A percentile compares a stretch with the other conserved stretches of the same genome.
Evolutionary conservation across 92 coral and sea anemone genomes (phyloP).

Genomic region (Blastomussa wellsi): DNA sequence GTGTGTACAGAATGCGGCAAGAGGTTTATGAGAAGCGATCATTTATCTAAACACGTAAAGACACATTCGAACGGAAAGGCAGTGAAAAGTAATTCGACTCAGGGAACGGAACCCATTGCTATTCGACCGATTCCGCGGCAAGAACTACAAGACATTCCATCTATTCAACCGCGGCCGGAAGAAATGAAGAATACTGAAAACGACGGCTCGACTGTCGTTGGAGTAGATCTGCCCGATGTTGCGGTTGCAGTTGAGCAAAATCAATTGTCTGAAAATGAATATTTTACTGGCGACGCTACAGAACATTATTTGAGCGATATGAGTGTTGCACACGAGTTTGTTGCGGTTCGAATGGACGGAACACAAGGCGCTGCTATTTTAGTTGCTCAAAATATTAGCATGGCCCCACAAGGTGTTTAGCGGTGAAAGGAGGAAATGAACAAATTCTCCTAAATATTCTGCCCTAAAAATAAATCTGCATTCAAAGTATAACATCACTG

Average conservation of each 20-base stretch:
- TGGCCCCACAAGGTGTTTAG: slow-evolving; percentile 26
- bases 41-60: slow-evolving; percentile 95
- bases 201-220: slow-evolving; percentile 77
- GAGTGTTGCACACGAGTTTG: slow-evolving; percentile 40
- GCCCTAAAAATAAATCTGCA: not conserved
- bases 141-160: slow-evolving; percentile 12
- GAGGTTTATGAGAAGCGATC: slow-evolving; percentile 97
- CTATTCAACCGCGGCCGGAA: not conserved
- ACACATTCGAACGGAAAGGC: slow-evolving; percentile 87
- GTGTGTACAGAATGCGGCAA: slow-evolving; percentile 93
- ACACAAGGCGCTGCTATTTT: slow-evolving; percentile 42
- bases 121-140: slow-evolving; percentile 64
- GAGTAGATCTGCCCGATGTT: slow-evolving; percentile 65
- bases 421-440: not conserved
- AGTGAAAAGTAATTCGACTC: slow-evolving; percentile 34
- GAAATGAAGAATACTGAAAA: slow-evolving; percentile 15
- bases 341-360: slow-evolving; percentile 48
- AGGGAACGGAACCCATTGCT: slow-evolving; percentile 62
- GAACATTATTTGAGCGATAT: slow-evolving; percentile 34
- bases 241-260: slow-evolving; percentile 62
- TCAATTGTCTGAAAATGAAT: slow-evolving; percentile 41
- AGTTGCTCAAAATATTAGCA: slow-evolving; percentile 40
- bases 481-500: not conserved
- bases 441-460: not conserved
- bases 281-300: slow-evolving; percentile 45